A percentile compares a stretch with the other conserved stretches of the same genome.
Evolutionary conservation across 2,797 vertebrate genomes (phyloP).

Genomic region (Acanthis flammea): DNA sequence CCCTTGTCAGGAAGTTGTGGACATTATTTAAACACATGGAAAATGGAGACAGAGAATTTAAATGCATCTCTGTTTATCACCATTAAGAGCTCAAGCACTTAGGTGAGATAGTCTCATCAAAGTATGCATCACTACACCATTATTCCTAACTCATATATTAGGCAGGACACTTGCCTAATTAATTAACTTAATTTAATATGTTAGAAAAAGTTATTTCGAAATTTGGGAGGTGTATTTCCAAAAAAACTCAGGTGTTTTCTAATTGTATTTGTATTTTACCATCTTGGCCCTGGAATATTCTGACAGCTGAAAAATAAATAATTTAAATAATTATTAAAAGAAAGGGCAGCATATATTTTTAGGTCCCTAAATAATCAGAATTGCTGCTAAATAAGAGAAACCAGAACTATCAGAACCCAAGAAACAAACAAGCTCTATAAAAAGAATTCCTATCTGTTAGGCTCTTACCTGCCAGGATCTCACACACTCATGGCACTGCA

Average conservation of each 20-base stretch:
- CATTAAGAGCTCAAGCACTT: not conserved
- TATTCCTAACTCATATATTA: not conserved
- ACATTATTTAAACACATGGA: not conserved
- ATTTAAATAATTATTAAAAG: not conserved
- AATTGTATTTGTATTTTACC: not conserved
- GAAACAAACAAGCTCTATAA: not conserved
- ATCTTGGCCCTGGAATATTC: not conserved
- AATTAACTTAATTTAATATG: constrained; percentile 21
- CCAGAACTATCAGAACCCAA: not conserved
- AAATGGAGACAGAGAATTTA: not conserved
- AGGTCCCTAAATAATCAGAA: not conserved
- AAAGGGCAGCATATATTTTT: not conserved
- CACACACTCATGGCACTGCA: not conserved
- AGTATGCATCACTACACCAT: not conserved
- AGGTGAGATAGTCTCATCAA: not conserved
- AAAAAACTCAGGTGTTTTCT: constrained; percentile 34
- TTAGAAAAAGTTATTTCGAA: constrained; percentile 49
- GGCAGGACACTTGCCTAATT: not conserved
- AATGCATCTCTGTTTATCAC: not conserved
- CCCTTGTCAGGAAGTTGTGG: not conserved
- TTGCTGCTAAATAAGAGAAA: not conserved
- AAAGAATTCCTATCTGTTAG: not conserved
- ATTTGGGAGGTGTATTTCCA: constrained; percentile 20
- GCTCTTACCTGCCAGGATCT: not conserved
- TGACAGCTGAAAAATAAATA: not conserved